Evolutionary conservation across 1,140 invertebrate species (phyloP).

Genomic region (Laupala kohalensis): DNA sequence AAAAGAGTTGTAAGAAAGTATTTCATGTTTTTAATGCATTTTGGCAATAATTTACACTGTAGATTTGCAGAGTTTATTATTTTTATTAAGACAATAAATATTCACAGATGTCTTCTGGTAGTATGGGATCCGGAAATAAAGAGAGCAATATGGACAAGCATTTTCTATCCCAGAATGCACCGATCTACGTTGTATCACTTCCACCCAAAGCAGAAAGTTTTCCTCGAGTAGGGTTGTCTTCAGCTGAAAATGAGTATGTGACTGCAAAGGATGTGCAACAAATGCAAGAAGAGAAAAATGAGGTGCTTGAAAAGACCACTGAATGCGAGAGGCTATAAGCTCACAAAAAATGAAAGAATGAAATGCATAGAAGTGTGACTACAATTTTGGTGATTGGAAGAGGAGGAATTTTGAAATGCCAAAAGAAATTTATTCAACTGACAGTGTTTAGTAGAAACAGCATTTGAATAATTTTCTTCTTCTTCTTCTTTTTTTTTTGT

Average conservation of each 20-base stretch:
- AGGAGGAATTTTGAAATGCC: not conserved
- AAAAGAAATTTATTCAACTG: not conserved
- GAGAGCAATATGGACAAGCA: not conserved
- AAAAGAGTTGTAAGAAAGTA: too few species aligned
- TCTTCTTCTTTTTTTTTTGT: too few species aligned
- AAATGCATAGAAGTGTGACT: not conserved
- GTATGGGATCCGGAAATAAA: conserved; percentile 1
- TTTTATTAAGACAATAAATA: too few species aligned
- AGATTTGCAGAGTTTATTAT: too few species aligned
- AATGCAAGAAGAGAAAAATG: not conserved
- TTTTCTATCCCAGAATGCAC: conserved; percentile 4
- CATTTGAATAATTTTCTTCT: not conserved
- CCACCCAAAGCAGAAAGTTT: not conserved
- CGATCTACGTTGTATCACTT: conserved; percentile 14
- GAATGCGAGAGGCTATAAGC: not conserved
- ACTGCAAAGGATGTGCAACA: not conserved
- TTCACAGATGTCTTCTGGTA: not conserved
- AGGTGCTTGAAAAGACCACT: not conserved
- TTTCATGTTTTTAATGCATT: too few species aligned
- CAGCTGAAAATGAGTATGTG: not conserved
- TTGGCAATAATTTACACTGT: too few species aligned
- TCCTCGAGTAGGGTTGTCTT: not conserved
- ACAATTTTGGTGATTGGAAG: not conserved
- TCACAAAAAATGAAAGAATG: not conserved
- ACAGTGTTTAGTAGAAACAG: not conserved